A percentile compares a stretch with the other conserved stretches of the same genome.
phyloP scores from a whole-genome alignment of 2,888 invertebrate genomes.

The Latheticus oryzae region DNA sequence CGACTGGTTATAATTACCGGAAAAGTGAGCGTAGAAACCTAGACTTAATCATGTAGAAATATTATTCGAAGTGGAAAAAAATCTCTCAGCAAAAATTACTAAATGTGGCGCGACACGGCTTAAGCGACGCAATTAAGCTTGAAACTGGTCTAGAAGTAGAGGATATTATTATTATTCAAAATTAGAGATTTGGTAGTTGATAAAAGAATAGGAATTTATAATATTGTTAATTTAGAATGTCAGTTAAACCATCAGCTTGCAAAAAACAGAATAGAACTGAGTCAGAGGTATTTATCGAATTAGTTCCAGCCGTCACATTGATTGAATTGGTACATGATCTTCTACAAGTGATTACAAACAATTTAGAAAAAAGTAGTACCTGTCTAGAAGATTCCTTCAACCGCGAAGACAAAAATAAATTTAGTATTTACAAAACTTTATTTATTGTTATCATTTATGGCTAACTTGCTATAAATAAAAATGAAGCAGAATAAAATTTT shows the following conservation, averaged over 20 bases:
- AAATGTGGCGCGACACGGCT: constrained; percentile 12
- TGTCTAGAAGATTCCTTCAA: neutral
- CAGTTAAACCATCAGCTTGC: too few relatives aligned
- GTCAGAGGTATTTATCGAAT: constrained; percentile 9
- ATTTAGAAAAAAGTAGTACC: neutral
- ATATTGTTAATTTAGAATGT: too few relatives aligned
- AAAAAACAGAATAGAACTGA: neutral
- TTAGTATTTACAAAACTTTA: constrained; percentile 3
- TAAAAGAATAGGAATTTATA: too few relatives aligned
- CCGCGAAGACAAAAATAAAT: constrained; percentile 2
- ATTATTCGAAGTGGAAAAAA: constrained; percentile 21
- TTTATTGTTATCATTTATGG: constrained; percentile 17
- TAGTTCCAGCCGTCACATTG: constrained; percentile 12
- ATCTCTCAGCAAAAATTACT: constrained; percentile 8
- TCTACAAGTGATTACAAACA: neutral
- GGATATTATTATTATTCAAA: too few relatives aligned
- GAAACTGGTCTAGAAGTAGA: constrained; percentile 25
- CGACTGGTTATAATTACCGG: constrained; percentile 45
- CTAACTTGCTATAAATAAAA: constrained; percentile 3
- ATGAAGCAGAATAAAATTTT: constrained; percentile 13
- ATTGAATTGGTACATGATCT: constrained; percentile 6
- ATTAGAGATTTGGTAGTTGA: too few relatives aligned
- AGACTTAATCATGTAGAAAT: constrained; percentile 41
- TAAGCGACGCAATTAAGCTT: constrained; percentile 23
- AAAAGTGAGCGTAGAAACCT: constrained; percentile 43